Base-by-base conservation (phyloP, 2,113 vertebrate species). In the Megaceryle torquata region DNA sequence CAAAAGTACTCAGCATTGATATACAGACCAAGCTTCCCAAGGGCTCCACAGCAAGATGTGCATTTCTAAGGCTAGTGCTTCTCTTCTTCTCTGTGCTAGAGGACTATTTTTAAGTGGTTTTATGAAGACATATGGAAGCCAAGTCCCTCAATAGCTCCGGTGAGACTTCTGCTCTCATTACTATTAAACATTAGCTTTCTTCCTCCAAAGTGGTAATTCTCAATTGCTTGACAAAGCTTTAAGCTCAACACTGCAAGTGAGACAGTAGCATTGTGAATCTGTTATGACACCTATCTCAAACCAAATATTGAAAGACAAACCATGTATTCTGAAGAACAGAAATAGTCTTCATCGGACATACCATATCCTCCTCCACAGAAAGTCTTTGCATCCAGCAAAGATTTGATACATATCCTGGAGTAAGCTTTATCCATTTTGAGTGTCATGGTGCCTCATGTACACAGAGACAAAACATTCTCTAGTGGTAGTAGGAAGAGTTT, bases 111-210 rank as follows among this genome's bases (percentile, higher is more conserved):
- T 77, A 84, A 92, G 69, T 68, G 16, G 21, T 41, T 95, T 96
- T 86, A 83, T 75, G 79, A 93, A 93, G 85, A 93, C 48, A 53
- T 91, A 91, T 44, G 68, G 79, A 90, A 95, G 61, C 64, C 76
- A 78, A 24, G 33, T 48, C 39, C 35, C 19, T 91, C 82, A 83
- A 48, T 71, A 86, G 79, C 68, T 79, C 82, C 86, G 56, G 59
- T 61, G 91, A 93, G 86, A 72, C 43, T 90, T 88, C 67, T 92
- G 83, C 82, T 86, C 6, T 91, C 60, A 21, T 92, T 91, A 86
- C 64, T 84, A 78, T 51, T 86, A 37, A 43, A 83, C 64, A 50
- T 93, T 63, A 83, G 39, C 90, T 94, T 86, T 86, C 39, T 6
- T 10, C 28, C 48, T 90, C 76, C 61, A 64, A 90, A 86, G 57